phyloP scores from a whole-genome alignment of 2,113 vertebrate genomes.

The Zosterops borbonicus region DNA sequence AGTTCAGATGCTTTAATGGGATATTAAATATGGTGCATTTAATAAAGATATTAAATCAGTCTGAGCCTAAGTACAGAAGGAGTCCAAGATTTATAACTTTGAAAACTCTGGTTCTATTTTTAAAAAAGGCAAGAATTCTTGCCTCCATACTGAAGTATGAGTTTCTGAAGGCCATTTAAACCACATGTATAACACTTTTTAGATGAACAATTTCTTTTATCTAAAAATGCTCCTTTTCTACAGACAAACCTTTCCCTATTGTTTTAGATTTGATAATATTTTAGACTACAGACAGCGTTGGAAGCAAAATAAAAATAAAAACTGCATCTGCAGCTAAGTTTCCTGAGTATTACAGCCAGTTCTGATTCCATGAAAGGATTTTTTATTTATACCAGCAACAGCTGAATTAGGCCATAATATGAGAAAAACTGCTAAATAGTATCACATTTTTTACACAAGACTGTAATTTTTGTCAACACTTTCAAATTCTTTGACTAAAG shows the following conservation, averaged over 20 bases:
- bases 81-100: not conserved
- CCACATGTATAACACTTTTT: not conserved
- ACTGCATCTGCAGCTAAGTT: not conserved
- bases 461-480: not conserved
- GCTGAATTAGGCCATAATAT: not conserved
- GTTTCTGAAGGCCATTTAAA: not conserved
- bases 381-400: not conserved
- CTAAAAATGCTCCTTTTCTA: not conserved
- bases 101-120: not conserved
- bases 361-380: not conserved
- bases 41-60: not conserved
- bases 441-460: not conserved
- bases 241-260: not conserved
- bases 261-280: not conserved
- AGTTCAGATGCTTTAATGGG: not conserved
- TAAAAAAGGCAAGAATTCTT: not conserved
- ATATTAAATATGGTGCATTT: not conserved
- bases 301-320: not conserved
- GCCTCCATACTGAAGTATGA: not conserved
- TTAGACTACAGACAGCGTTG: not conserved
- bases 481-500: not conserved
- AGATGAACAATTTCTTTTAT: not conserved
- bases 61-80: not conserved
- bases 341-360: not conserved
- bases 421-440: not conserved